Evolutionary conservation across 2,797 vertebrate species (phyloP), one percentile per base, ranked within the genome.

Genomic region (Sebastes diploproa): DNA sequence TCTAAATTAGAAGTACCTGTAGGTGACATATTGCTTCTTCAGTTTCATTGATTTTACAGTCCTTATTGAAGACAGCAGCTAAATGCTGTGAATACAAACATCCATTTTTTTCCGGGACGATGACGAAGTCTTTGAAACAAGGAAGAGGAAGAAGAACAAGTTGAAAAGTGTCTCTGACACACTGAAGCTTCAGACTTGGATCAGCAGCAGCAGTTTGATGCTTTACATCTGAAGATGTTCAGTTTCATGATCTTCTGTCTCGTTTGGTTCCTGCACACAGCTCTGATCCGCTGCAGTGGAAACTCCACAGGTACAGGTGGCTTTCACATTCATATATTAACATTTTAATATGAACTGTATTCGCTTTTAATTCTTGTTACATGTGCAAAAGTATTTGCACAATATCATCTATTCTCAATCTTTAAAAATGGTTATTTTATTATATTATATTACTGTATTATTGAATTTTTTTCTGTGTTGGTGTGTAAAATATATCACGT

Each of bases 201-300:
- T 12, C n/a, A 32, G 65, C 62, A 63, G 67, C 61, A 65, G 67
- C 71, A 56, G 61, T 32, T 36, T 34, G 20, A 8, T 9, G 42
- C 1, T 63, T 42, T 46, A 20, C 3, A 7, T 59, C 38, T 25
- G 25, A 88, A 89, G 62, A 92, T 93, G 89, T n/a, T 80, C 55
- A 6, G 1, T 5, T 58, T 82, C 7, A 0, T 68, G 14, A 22
- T 69, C 18, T 34, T 79, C 67, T 82, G 77, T 50, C 67, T 14
- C 5, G 12, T 83, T 25, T 90, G 75, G 56, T 54, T 85, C 46
- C 73, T 87, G 18, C 63, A 58, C 27, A 18, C 66, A 23, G 69
- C 3, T 61, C 25, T 76, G 79, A 69, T 63, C 55, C 0, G 3
- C 76, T 78, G 79, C 71, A 59, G 18, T 9, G 61, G 62, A 60